Evolutionary conservation across 2,113 vertebrate species (phyloP).

Genomic region (Sigmodon hispidus): DNA sequence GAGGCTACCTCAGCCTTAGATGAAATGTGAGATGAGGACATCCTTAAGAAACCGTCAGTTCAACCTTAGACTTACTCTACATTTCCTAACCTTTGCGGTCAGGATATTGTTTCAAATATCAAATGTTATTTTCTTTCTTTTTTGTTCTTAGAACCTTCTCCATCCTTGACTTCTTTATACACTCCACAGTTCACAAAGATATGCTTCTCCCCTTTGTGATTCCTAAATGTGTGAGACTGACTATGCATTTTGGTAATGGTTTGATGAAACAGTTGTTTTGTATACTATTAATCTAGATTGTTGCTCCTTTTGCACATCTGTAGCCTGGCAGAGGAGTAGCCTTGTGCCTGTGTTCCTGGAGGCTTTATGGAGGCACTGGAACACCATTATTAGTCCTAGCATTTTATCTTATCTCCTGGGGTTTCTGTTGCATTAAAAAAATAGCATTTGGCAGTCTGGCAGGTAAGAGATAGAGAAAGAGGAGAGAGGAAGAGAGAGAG

Average conservation of each 20-base stretch:
- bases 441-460: no score
- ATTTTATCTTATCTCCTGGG: neutral
- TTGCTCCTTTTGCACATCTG: neutral
- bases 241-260: neutral
- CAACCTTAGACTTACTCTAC: neutral
- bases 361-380: neutral
- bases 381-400: neutral
- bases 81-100: neutral
- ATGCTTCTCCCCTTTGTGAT: neutral
- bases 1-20: neutral
- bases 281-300: neutral
- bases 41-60: neutral
- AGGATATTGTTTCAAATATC: neutral
- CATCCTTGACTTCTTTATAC: neutral
- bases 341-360: neutral
- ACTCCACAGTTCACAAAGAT: neutral
- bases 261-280: neutral
- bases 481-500: no score
- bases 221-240: neutral
- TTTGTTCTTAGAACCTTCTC: neutral
- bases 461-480: no score
- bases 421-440: no score
- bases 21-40: neutral
- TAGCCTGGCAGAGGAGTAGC: neutral
- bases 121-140: no score